Base-by-base conservation (phyloP, 2,797 vertebrate genomes). In the Chelonia mydas region DNA sequence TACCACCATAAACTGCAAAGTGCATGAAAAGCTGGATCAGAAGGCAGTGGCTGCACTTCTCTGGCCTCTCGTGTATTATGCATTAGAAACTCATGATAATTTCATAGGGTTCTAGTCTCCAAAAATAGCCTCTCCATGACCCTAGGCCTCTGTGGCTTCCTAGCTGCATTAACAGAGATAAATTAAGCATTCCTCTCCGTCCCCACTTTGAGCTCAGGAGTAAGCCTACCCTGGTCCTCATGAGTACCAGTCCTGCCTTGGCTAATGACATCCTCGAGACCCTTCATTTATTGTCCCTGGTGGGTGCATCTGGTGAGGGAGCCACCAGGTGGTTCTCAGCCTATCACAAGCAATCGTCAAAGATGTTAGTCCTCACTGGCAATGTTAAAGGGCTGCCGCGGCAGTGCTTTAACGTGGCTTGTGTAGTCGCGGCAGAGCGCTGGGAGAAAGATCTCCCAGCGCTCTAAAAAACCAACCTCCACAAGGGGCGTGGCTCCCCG, bases 11-110 rank as follows among this genome's bases (percentile, higher is more conserved):
- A 91, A 0, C 10, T 25, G 9, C 15, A 7, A 11, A 0, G 0
- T 31, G 47, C 55, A 89, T 87, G 94, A 89, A 59, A 95, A 96
- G 76, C 84, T 93, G 90, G 94, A 89, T 33, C 83, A 50, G 50
- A 78, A 41, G 54, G 21, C 83, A 50, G 45, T 68, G 41, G 57
- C 23, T 25, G 54, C 83, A 82, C 84, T 23, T 16, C 50, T 57
- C 49, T 87, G 31, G 49, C 93, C 93, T 81, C 92, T 89, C 90
- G 65, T 91, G 85, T 55, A 65, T 92, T 92, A 94, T 88, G 83
- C 90, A 97, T 92, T 78, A 54, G 7, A 54, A 94, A 93, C 84
- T 87, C 87, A 33, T 79, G 76, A 87, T 50, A 74, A 83, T 84
- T 96, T 95, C 90, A 65, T 74, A 74, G 91, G 84, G 86, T 86